phyloP scores from a whole-genome alignment of 2,888 invertebrate genomes.

The Bibio marci region DNA sequence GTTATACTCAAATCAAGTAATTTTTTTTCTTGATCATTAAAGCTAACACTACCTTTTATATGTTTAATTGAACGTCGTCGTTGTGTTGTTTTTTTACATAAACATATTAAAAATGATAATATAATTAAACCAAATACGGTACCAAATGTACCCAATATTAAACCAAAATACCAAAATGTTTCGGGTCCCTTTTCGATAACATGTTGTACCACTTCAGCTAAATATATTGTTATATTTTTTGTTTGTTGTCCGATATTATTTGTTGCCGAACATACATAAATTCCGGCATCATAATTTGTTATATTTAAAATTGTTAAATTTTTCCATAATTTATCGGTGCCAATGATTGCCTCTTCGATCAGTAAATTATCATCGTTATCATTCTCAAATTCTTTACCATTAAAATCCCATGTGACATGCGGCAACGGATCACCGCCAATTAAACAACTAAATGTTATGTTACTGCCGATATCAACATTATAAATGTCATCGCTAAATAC shows the following conservation, averaged over 20 bases:
- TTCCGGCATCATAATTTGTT: conserved; percentile 64
- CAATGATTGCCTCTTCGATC: conserved; percentile 26
- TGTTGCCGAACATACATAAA: conserved; percentile 50
- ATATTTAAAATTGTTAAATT: conserved; percentile 71
- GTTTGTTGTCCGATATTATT: conserved; percentile 31
- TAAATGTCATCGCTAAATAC: conserved; percentile 39
- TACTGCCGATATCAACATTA: conserved; percentile 60
- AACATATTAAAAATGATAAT: conserved; percentile 41
- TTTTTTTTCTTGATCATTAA: conserved; percentile 78
- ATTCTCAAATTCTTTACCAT: conserved; percentile 44
- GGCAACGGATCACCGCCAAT: conserved; percentile 73
- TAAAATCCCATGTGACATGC: conserved; percentile 64
- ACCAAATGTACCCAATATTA: conserved; percentile 53
- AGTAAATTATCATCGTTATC: conserved; percentile 30
- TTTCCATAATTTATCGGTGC: conserved; percentile 41
- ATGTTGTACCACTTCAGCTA: conserved; percentile 44
- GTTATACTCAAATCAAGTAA: conserved; percentile 64
- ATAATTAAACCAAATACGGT: conserved; percentile 41
- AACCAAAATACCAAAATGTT: conserved; percentile 55
- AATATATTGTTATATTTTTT: conserved; percentile 39
- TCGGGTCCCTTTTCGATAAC: conserved; percentile 44
- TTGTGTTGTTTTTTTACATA: conserved; percentile 33
- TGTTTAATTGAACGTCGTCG: conserved; percentile 43
- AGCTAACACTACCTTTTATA: conserved; percentile 62
- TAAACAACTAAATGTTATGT: conserved; percentile 65